These are phyloP conservation scores for Centrocercus urophasianus DNA, from an alignment of 2,113 vertebrate species.

Conservation along the genomic window DNA sequence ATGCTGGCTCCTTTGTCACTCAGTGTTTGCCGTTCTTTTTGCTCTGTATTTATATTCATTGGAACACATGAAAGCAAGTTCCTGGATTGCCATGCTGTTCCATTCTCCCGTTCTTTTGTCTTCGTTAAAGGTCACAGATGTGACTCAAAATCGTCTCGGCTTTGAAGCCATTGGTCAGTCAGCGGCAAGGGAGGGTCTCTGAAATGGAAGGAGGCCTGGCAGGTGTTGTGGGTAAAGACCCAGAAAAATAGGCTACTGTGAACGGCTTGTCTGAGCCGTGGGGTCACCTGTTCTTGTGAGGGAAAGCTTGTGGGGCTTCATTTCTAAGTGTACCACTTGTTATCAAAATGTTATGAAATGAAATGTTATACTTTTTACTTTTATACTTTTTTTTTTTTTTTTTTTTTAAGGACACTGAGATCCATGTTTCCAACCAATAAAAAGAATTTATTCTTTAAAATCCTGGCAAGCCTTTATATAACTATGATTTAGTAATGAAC, in stretches of 20 bases:
- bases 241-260: background rate
- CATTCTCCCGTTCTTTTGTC: background rate
- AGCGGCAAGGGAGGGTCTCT: background rate
- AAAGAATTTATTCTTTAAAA: background rate
- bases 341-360: background rate
- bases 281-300: background rate
- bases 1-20: background rate
- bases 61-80: background rate
- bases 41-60: background rate
- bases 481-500: background rate
- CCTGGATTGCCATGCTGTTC: background rate
- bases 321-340: background rate
- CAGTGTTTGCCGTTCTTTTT: background rate
- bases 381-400: too few species aligned
- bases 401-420: background rate
- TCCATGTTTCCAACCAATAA: fast-evolving
- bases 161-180: background rate
- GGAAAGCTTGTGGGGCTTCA: background rate
- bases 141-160: background rate
- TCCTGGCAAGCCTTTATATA: background rate
- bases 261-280: background rate
- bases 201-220: background rate
- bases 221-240: background rate
- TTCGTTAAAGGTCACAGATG: background rate
- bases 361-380: background rate